phyloP scores from a whole-genome alignment of 2,113 vertebrate genomes.

The Carassius auratus region DNA sequence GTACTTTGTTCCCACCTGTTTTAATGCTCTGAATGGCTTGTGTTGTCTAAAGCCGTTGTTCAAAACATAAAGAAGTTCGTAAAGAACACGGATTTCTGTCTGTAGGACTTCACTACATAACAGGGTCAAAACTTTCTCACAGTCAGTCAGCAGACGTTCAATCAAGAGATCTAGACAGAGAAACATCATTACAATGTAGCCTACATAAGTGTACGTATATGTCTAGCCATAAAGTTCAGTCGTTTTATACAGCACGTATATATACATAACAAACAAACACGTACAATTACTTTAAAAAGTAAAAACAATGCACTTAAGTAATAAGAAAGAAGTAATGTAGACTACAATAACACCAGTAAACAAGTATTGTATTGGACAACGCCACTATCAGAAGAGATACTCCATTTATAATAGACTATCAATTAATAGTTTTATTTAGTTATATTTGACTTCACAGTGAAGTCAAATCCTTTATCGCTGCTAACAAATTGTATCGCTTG shows the following conservation, averaged over 20 bases:
- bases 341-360: not conserved
- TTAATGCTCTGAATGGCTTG: slow-evolving; percentile 69
- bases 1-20: slow-evolving; percentile 68
- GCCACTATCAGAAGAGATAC: not conserved
- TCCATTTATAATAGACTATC: too few species aligned
- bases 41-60: slow-evolving; percentile 69
- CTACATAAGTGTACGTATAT: not conserved
- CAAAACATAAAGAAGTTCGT: slow-evolving; percentile 68
- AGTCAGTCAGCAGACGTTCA: slow-evolving; percentile 36
- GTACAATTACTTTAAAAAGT: not conserved
- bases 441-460: too few species aligned
- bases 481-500: not conserved
- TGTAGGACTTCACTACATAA: slow-evolving; percentile 67
- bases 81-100: slow-evolving; percentile 72
- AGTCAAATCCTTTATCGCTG: not conserved
- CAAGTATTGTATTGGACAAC: not conserved
- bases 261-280: not conserved
- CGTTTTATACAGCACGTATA: not conserved
- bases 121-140: slow-evolving; percentile 59
- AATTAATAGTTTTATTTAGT: too few species aligned
- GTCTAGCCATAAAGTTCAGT: too few species aligned
- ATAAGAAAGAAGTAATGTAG: not conserved
- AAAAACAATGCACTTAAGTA: not conserved
- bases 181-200: not conserved
- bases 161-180: slow-evolving; percentile 46